These are phyloP conservation scores for Platycheirus rosarum DNA, from an alignment of 2,888 invertebrate genomes.

Conservation along the genomic window DNA sequence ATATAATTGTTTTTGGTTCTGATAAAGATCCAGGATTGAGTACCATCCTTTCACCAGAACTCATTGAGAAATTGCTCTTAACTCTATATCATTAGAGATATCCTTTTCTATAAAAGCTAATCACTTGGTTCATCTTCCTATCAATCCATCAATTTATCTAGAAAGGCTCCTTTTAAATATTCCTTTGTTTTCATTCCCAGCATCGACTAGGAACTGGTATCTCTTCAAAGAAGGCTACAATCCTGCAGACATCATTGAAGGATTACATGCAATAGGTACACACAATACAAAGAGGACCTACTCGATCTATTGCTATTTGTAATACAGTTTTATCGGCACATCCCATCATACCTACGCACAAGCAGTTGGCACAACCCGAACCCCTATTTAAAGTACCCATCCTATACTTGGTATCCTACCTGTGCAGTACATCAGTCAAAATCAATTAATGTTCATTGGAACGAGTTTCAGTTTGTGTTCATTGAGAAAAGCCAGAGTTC, in stretches of 20 bases:
- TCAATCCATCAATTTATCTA: too few relatives aligned
- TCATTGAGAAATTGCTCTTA: too few relatives aligned
- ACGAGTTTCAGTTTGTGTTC: constrained; percentile 40
- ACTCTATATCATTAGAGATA: too few relatives aligned
- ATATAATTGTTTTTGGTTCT: too few relatives aligned
- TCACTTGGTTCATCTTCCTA: too few relatives aligned
- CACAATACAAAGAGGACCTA: background rate
- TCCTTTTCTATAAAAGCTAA: too few relatives aligned
- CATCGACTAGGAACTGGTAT: too few relatives aligned
- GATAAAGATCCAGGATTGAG: too few relatives aligned
- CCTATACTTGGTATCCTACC: constrained; percentile 43
- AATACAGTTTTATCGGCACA: constrained; percentile 17
- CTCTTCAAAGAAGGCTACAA: background rate
- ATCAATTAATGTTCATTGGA: constrained; percentile 57
- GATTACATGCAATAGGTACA: background rate
- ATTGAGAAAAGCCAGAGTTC: constrained; percentile 42
- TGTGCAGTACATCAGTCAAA: constrained; percentile 34
- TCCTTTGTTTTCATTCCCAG: too few relatives aligned
- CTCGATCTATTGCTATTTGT: constrained; percentile 11
- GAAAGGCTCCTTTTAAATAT: too few relatives aligned
- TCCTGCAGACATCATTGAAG: background rate
- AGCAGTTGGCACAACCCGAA: background rate
- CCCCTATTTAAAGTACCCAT: constrained; percentile 24
- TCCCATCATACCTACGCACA: constrained; percentile 14
- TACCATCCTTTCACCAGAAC: too few relatives aligned